Evolutionary conservation across 92 coral and sea anemone species (phyloP), one percentile per base, ranked within the genome.

Genomic region (Phymanthus crucifer): DNA sequence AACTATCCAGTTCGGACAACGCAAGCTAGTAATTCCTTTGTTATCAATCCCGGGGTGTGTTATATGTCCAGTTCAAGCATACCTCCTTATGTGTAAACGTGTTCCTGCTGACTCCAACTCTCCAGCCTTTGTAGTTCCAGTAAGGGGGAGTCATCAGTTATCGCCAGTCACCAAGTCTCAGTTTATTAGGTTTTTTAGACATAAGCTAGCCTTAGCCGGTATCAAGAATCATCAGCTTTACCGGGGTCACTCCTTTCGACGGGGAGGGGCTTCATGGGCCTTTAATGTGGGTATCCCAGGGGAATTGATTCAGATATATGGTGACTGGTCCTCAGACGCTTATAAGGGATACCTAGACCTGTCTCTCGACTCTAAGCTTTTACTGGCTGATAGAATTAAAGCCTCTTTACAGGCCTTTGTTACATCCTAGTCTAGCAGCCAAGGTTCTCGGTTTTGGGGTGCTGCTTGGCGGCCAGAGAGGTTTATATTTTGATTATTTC

Each of bases 1-100:
- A 24, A 82, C 86, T 17, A 82, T 82, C 29, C 86, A 82, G 58
- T 73, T 26, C 33, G 80, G 86, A 8, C 48, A 73, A 57, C 66
- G 86, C 1, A 16, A 12, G 23, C 71, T 57, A 12, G 36, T 32
- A 17, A 61, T 43, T 64, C 86, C 86, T 10, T 32, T 82, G 19
- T 70, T 82, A 57, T 35, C 58, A 12, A 74, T 73, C 50, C 32
- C 74, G n/a, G 69, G 32, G 69, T 61, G 69, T 17, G 69, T 18
- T 26, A 13, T 69, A 69, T 69, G 73, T 69, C 73, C 73, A 24
- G 73, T 69, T 17, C 73, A 69, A 33, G 73, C 73, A 6, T 69
- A 69, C 31, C 73, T 24, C 7, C 73, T 34, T 26, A 69, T 69
- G 73, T 69, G 73, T 26, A 69, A 69, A 26, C 40, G 33, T 3